Percentiles rank a stretch among this genome's conserved stretches.
Evolutionary conservation across 2,888 invertebrate species (phyloP).

Genomic region (Tholera decimalis): DNA sequence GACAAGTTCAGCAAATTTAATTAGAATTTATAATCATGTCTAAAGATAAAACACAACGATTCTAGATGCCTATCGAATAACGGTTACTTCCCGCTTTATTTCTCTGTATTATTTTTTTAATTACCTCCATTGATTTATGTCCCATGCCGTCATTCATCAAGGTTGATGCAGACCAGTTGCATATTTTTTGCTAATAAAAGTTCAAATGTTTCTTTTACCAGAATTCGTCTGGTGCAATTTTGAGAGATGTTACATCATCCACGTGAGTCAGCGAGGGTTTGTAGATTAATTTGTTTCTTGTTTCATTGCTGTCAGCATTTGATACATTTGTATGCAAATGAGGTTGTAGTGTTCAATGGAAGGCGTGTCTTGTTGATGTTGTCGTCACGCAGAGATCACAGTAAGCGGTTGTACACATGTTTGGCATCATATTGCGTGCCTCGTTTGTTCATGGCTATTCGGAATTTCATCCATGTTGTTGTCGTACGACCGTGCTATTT

Average conservation of each 20-base stretch:
- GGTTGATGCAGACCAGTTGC: conserved; percentile 53
- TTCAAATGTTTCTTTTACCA: conserved; percentile 75
- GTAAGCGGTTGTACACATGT: conserved; percentile 65
- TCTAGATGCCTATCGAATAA: conserved; percentile 22
- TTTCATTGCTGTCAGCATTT: conserved; percentile 76
- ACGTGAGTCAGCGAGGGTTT: conserved; percentile 68
- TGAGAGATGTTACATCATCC: conserved; percentile 85
- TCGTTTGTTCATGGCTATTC: conserved; percentile 71
- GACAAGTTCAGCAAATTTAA: conserved; percentile 15
- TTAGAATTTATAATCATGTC: conserved; percentile 34
- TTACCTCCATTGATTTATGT: conserved; percentile 42
- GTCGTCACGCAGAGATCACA: conserved; percentile 56
- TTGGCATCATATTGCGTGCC: conserved; percentile 74
- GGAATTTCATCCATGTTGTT: conserved; percentile 76
- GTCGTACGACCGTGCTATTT: conserved; percentile 65
- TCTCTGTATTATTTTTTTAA: conserved; percentile 32
- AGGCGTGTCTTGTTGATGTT: conserved; percentile 68
- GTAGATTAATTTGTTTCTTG: conserved; percentile 53
- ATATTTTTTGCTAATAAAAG: conserved; percentile 69
- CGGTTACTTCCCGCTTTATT: conserved; percentile 39
- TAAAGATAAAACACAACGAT: conserved; percentile 30
- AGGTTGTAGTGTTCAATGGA: conserved; percentile 76
- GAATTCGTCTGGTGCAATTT: conserved; percentile 86
- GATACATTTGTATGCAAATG: conserved; percentile 64
- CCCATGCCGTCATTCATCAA: conserved; percentile 46